These are phyloP conservation scores for Automeris io DNA, from an alignment of 2,888 invertebrate species.

Conservation along the genomic window DNA sequence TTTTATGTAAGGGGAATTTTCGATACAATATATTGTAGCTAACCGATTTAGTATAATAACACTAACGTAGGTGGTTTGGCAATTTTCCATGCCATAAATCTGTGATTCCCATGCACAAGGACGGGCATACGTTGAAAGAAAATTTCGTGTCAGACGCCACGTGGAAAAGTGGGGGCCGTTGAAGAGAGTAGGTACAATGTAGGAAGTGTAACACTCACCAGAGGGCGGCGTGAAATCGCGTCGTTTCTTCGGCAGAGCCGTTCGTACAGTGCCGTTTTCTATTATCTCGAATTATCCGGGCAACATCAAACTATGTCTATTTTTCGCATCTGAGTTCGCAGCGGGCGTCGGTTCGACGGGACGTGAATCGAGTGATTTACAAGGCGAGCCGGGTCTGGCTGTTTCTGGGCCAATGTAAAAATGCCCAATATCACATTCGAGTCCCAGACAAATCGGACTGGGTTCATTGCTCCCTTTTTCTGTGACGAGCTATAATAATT, in stretches of 20 bases:
- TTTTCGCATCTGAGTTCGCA: constrained; percentile 57
- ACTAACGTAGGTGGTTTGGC: constrained; percentile 46
- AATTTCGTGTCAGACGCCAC: constrained; percentile 25
- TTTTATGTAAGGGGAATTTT: neutral
- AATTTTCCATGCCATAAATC: constrained; percentile 43
- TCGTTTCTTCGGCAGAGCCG: constrained; percentile 45
- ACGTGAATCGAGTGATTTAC: constrained; percentile 61
- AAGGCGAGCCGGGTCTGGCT: constrained; percentile 45
- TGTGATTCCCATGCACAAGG: constrained; percentile 41
- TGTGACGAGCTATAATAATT: neutral
- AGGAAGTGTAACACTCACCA: constrained; percentile 51
- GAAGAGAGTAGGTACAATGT: constrained; percentile 2
- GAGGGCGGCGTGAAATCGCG: constrained; percentile 52
- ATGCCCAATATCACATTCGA: constrained; percentile 38
- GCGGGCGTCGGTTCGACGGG: constrained; percentile 53
- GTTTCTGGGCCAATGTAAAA: constrained; percentile 62
- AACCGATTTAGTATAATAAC: constrained; percentile 5
- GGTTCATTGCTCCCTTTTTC: constrained; percentile 51
- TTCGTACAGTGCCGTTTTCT: constrained; percentile 51
- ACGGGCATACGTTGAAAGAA: constrained; percentile 25
- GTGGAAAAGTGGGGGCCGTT: constrained; percentile 24
- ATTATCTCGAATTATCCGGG: constrained; percentile 62
- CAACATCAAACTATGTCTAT: constrained; percentile 66
- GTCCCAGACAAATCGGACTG: constrained; percentile 22
- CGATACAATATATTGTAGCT: neutral